Conservation (phyloP, 1,140 invertebrate genomes). For the Micrasema minimum region DNA sequence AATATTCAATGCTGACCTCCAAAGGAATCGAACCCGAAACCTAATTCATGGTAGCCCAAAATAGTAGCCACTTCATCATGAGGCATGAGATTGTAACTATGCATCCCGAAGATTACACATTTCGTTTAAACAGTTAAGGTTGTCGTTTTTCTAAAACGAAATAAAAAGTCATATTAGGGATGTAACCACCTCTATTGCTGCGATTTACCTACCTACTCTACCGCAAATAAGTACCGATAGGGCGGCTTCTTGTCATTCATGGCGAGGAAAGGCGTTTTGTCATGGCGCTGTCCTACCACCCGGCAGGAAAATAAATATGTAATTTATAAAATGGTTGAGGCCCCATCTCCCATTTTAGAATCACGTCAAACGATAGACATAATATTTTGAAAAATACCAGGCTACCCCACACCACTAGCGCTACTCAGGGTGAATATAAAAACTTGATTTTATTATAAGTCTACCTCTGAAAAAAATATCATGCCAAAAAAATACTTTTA, state of each 20-base stretch:
- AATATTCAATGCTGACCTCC: too few species aligned
- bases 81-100: too few species aligned
- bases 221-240: too few species aligned
- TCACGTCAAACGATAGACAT: slow-evolving; percentile 40
- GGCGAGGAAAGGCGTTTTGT: slow-evolving; percentile 46
- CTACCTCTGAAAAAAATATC: too few species aligned
- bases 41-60: too few species aligned
- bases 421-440: slow-evolving; percentile 44
- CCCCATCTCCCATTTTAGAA: slow-evolving; percentile 19
- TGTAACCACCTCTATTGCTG: background rate
- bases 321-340: slow-evolving; percentile 43
- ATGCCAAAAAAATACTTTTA: too few species aligned
- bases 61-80: too few species aligned
- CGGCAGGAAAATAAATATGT: slow-evolving; percentile 45
- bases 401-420: background rate
- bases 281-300: slow-evolving; percentile 31
- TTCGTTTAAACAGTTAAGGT: background rate
- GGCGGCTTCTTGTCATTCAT: slow-evolving; percentile 50
- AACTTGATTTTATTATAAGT: too few species aligned
- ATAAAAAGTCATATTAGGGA: slow-evolving; percentile 26
- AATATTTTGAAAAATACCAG: slow-evolving; percentile 54
- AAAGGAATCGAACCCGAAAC: too few species aligned
- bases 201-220: slow-evolving; percentile 1
- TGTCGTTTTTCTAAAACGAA: background rate
- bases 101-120: too few species aligned